Evolutionary conservation across 2,113 vertebrate species (phyloP).

Genomic region (Corythornis vintsioides): DNA sequence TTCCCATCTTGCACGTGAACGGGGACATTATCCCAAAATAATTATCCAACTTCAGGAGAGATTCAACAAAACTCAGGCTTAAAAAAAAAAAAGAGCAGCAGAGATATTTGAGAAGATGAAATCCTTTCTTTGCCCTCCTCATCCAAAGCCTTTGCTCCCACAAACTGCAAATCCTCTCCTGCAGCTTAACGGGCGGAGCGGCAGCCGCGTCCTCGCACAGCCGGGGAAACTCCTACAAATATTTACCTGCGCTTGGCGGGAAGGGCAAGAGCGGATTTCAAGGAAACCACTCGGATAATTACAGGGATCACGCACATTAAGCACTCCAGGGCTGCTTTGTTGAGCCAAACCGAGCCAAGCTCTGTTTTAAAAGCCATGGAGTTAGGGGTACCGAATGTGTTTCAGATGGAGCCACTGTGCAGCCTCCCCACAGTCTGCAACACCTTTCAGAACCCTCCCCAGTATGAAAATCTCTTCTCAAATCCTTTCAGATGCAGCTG

Average conservation of each 20-base stretch:
- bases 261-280: background rate
- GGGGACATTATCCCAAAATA: background rate
- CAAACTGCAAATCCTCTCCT: fast-evolving
- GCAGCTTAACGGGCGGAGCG: fast-evolving
- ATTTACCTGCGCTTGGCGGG: background rate
- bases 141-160: background rate
- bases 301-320: fast-evolving
- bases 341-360: background rate
- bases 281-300: background rate
- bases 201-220: fast-evolving
- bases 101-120: background rate
- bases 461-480: background rate
- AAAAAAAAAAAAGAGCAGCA: fast-evolving
- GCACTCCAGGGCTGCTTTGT: fast-evolving
- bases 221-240: background rate
- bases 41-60: background rate
- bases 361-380: fast-evolving
- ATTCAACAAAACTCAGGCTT: background rate
- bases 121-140: background rate
- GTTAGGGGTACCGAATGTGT: fast-evolving
- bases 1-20: background rate
- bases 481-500: background rate
- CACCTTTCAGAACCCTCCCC: background rate
- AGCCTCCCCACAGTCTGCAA: fast-evolving
- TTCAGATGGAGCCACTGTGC: background rate